phyloP scores from a whole-genome alignment of 2,797 vertebrate genomes.

The Brotula barbata region DNA sequence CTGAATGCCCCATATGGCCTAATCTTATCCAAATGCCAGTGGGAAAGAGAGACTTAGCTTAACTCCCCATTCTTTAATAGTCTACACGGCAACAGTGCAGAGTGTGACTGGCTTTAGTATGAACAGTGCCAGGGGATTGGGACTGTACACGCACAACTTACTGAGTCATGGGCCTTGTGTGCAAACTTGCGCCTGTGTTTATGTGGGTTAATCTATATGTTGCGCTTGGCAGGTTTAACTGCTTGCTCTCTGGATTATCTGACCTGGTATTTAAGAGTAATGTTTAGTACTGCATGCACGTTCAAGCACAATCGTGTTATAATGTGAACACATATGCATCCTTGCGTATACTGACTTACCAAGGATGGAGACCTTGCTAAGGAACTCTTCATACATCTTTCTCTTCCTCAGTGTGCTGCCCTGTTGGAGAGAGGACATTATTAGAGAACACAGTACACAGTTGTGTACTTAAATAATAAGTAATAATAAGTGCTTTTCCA shows the following conservation, averaged over 20 bases:
- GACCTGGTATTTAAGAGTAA: slow-evolving; percentile 36
- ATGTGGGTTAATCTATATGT: slow-evolving; percentile 63
- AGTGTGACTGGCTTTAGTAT: slow-evolving; percentile 61
- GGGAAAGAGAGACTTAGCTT: slow-evolving; percentile 62
- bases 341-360: slow-evolving; percentile 74
- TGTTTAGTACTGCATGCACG: slow-evolving; percentile 3
- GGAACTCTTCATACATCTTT: slow-evolving; percentile 98
- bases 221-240: slow-evolving; percentile 47
- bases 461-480: no score
- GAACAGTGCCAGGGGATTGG: slow-evolving; percentile 59
- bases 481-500: no score
- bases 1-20: slow-evolving; percentile 45
- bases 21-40: slow-evolving; percentile 63
- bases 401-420: slow-evolving; percentile 94
- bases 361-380: slow-evolving; percentile 96
- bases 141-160: slow-evolving; percentile 49
- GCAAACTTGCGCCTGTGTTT: slow-evolving; percentile 63
- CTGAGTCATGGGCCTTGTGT: slow-evolving; percentile 48
- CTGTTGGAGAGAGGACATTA: slow-evolving; percentile 67
- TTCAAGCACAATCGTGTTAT: slow-evolving; percentile 9
- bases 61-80: slow-evolving; percentile 61
- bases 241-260: slow-evolving; percentile 58
- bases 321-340: slow-evolving; percentile 2
- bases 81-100: slow-evolving; percentile 48
- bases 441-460: no score